A percentile compares a stretch with the other conserved stretches of the same genome.
These are phyloP conservation scores for Narcine bancroftii DNA, from an alignment of 2,113 vertebrate species.

Conservation along the genomic window DNA sequence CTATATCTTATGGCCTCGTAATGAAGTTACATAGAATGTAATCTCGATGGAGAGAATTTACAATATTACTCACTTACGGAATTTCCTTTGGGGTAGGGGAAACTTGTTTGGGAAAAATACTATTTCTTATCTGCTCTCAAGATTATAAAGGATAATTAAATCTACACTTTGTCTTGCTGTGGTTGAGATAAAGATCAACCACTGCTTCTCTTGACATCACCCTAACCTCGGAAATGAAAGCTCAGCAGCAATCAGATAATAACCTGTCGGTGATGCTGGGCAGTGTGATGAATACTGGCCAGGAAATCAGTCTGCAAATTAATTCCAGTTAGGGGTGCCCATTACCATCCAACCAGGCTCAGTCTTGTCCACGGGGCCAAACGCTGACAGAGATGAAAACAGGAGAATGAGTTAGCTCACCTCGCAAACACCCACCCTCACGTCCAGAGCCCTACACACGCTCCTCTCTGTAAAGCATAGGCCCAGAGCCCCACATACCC, in stretches of 20 bases:
- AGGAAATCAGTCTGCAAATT: background rate
- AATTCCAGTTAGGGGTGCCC: background rate
- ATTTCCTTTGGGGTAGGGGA: background rate
- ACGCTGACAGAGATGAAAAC: background rate
- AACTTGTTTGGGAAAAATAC: background rate
- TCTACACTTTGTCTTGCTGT: background rate
- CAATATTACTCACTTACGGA: too few species aligned
- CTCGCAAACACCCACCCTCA: background rate
- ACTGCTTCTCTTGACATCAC: background rate
- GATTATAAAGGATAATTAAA: background rate
- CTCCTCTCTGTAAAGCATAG: too few species aligned
- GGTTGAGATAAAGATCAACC: background rate
- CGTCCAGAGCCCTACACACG: too few species aligned
- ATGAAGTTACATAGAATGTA: too few species aligned
- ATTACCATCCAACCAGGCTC: background rate
- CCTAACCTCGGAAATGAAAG: background rate
- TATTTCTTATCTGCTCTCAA: background rate
- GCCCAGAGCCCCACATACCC: too few species aligned
- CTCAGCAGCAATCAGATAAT: background rate
- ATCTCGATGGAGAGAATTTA: too few species aligned
- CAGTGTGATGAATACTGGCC: background rate
- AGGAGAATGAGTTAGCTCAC: background rate
- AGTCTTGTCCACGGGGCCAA: background rate
- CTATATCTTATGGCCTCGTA: too few species aligned
- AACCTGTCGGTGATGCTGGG: background rate